phyloP scores from a whole-genome alignment of 1,140 invertebrate genomes.

The Galleria mellonella region DNA sequence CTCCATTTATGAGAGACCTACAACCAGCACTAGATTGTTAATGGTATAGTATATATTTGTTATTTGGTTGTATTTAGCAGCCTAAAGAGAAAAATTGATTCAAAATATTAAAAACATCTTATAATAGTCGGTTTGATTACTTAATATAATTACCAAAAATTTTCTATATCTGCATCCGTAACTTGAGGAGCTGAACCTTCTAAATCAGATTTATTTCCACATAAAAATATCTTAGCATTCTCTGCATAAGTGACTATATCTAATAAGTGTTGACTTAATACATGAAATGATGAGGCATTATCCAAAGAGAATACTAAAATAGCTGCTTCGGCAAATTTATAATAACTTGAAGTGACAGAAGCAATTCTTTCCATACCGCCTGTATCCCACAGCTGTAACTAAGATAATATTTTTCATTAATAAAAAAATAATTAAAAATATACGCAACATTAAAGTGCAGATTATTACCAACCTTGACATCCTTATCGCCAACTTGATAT shows the following conservation, averaged over 20 bases:
- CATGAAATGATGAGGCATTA: constrained; percentile 92
- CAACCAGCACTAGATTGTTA: no score
- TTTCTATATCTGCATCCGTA: constrained; percentile 91
- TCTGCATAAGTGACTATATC: constrained; percentile 95
- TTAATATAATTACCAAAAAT: constrained; percentile 82
- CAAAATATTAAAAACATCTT: no score
- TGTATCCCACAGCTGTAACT: constrained; percentile 95
- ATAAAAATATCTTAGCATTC: constrained; percentile 94
- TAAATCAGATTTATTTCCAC: constrained; percentile 92
- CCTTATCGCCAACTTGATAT: constrained; percentile 83
- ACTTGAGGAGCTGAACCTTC: constrained; percentile 83
- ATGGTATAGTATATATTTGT: no score
- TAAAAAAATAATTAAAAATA: not conserved
- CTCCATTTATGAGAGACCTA: no score
- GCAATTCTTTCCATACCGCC: constrained; percentile 95
- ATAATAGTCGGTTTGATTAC: no score
- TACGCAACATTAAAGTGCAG: not conserved
- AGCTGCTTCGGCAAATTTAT: constrained; percentile 94
- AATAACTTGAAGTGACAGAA: constrained; percentile 94
- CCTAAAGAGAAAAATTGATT: no score
- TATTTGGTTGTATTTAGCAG: no score
- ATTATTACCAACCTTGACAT: constrained; percentile 80
- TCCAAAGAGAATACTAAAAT: constrained; percentile 93
- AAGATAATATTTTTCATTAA: constrained; percentile 23
- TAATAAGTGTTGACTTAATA: constrained; percentile 91